phyloP scores from a whole-genome alignment of 2,113 vertebrate genomes.

The Pseudonaja textilis region DNA sequence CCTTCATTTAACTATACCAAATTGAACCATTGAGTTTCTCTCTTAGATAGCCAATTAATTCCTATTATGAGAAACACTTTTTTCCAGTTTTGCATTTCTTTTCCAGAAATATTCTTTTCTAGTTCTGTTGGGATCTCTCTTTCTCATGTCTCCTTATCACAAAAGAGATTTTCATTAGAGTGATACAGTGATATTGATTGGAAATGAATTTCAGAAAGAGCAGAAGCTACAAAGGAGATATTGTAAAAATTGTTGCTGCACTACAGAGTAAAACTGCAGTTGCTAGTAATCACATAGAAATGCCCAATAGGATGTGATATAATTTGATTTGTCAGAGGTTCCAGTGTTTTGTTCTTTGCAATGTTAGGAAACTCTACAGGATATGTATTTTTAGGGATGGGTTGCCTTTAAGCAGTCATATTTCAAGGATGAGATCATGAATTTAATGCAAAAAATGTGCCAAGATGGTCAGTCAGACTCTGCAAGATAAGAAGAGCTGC shows the following conservation, averaged over 20 bases:
- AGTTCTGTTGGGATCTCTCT: background rate
- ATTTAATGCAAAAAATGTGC: constrained; percentile 61
- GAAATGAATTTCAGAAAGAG: background rate
- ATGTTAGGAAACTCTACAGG: constrained; percentile 34
- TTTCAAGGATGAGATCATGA: constrained; percentile 70
- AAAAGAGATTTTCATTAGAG: background rate
- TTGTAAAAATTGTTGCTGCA: background rate
- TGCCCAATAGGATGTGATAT: constrained; percentile 34
- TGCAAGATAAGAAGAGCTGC: constrained; percentile 50
- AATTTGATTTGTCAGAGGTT: constrained; percentile 28
- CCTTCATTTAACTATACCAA: background rate
- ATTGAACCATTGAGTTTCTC: constrained; percentile 4
- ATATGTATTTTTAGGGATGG: constrained; percentile 62
- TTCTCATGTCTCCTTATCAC: background rate
- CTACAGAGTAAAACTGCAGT: background rate
- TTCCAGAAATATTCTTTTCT: constrained; percentile 10
- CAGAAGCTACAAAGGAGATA: rapidly evolving
- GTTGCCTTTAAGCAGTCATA: constrained; percentile 59
- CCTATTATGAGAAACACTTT: background rate
- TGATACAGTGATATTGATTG: background rate
- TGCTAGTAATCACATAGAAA: constrained; percentile 28
- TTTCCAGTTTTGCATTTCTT: no score
- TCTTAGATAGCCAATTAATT: background rate
- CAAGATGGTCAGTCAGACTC: constrained; percentile 57
- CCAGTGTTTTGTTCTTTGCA: constrained; percentile 44